phyloP scores from a whole-genome alignment of 2,888 invertebrate genomes.

The Agonum fuliginosum region DNA sequence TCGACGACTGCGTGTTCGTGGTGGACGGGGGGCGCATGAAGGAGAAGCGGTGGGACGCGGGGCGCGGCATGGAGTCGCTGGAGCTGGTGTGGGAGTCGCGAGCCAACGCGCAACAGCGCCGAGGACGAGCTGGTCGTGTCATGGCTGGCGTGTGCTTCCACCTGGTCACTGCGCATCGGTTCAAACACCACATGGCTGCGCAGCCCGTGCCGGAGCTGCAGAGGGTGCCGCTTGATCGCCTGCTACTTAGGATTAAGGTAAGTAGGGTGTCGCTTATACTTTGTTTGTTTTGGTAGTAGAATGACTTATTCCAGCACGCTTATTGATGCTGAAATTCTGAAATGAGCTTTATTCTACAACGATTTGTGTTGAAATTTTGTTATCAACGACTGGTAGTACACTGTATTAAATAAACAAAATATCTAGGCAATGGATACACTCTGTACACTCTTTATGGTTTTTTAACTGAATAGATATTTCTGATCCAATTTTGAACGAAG shows the following conservation, averaged over 20 bases:
- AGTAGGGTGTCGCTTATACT: no score
- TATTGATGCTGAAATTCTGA: no score
- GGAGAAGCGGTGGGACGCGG: constrained; percentile 88
- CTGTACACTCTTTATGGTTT: constrained; percentile 27
- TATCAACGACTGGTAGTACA: no score
- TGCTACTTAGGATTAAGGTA: constrained; percentile 85
- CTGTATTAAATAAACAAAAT: no score
- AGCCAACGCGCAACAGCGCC: constrained; percentile 92
- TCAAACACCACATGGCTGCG: constrained; percentile 78
- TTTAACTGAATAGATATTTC: constrained; percentile 5
- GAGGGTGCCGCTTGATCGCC: constrained; percentile 89
- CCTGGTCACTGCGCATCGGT: constrained; percentile 86
- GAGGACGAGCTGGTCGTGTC: constrained; percentile 93
- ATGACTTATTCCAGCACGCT: no score
- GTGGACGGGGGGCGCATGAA: constrained; percentile 95
- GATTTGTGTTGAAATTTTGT: no score
- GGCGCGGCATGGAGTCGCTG: constrained; percentile 90
- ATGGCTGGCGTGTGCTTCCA: constrained; percentile 92
- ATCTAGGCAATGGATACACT: no score
- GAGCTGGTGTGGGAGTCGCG: constrained; percentile 93
- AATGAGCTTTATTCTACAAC: no score
- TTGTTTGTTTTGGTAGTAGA: constrained; percentile 67
- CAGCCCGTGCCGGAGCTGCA: constrained; percentile 94
- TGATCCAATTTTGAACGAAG: no score
- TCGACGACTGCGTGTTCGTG: constrained; percentile 96